Base-by-base conservation (phyloP, 2,797 vertebrate genomes). In the Enteromius anoplus region DNA sequence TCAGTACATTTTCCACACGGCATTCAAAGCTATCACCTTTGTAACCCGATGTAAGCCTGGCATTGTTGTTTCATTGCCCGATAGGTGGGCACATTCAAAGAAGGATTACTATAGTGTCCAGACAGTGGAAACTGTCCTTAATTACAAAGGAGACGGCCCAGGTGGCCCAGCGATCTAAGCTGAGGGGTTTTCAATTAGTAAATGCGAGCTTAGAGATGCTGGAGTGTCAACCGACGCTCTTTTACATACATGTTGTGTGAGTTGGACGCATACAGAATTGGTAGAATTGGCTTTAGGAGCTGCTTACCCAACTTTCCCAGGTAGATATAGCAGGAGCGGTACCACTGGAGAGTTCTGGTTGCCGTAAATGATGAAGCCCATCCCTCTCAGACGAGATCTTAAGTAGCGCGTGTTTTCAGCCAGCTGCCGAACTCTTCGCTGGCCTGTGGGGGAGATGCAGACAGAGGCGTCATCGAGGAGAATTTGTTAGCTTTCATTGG, bases 341-440 rank as follows among this genome's bases (percentile, higher is more conserved):
- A 97, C 93, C 85, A 97, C 94, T 3, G 96, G 96, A 11, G 96
- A 97, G 77, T 96, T 95, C 88, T 95, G 93, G 88, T 97, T 97
- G 84, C 96, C 96, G 26, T 97, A 97, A 89, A 96, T 95, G 87
- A 97, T 97, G 90, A 96, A 97, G 75, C 96, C 96, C 94, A 96
- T 94, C 81, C 95, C 92, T 77, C 93, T 94, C 85, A 97, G 93
- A 66, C 93, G 91, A 80, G 94, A 94, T 77, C 96, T 93, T 91
- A 97, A 97, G 73, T 97, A 97, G 11, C 88, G 92, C 0, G 94
- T 96, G 85, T 97, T 97, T 72, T 96, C 96, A 19, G 96, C 95
- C 88, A 97, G 91, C 89, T 94, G 94, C 80, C 94, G 93, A 83
- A 97, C 89, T 62, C 96, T 93, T 0, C 94, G 91, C 86, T 91